phyloP scores from a whole-genome alignment of 2,797 vertebrate genomes.

The Phrynocephalus vlangalii region DNA sequence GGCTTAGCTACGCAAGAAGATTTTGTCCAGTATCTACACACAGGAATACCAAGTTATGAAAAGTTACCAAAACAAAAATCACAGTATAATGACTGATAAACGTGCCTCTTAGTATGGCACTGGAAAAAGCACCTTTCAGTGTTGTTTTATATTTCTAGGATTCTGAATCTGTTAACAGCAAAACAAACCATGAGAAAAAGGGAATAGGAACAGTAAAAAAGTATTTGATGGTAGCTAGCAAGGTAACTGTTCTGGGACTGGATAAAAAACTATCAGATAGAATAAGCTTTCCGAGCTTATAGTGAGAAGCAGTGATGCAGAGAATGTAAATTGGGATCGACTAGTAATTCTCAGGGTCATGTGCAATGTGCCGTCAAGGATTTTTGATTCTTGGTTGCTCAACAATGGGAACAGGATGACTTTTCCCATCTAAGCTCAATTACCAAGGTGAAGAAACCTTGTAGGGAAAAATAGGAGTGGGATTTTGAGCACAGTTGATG shows the following conservation, averaged over 20 bases:
- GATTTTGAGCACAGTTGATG: no score
- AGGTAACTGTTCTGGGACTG: background rate
- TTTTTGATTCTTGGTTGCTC: background rate
- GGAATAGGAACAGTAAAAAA: no score
- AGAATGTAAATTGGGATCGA: background rate
- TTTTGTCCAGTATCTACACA: slow-evolving; percentile 4
- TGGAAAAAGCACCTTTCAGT: background rate
- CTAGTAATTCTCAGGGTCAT: background rate
- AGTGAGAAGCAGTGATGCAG: no score
- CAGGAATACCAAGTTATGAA: background rate
- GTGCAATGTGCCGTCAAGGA: background rate
- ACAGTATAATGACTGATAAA: background rate
- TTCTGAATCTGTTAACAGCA: background rate
- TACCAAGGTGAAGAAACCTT: background rate
- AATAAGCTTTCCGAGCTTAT: background rate
- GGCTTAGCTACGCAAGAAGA: no score
- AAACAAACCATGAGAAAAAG: no score
- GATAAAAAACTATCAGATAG: background rate
- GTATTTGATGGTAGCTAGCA: background rate
- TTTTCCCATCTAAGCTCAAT: background rate
- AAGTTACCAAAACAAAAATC: background rate
- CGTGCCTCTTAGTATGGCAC: background rate
- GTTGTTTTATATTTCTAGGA: background rate
- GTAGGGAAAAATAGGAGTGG: background rate
- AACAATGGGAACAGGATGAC: background rate